Percentiles rank a stretch among this genome's conserved stretches.
Evolutionary conservation across 2,888 invertebrate species (phyloP).

Genomic region (Liodrosophila aerea): DNA sequence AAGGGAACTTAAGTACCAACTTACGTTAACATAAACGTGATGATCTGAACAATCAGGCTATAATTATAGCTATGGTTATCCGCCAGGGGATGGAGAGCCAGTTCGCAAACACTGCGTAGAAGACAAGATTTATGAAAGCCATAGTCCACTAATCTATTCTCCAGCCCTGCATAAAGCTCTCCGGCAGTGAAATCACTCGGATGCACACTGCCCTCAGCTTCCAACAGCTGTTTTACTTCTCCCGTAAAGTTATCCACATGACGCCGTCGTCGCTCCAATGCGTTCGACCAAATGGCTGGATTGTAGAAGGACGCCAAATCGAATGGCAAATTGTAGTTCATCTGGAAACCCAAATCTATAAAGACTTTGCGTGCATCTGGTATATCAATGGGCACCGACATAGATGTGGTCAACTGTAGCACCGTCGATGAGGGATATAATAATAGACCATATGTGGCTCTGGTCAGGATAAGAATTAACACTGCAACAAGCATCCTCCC

Average conservation of each 20-base stretch:
- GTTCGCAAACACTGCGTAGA: conserved; percentile 86
- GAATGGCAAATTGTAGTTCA: conserved; percentile 80
- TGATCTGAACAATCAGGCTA: conserved; percentile 85
- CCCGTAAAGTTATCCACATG: conserved; percentile 24
- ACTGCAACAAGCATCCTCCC: conserved; percentile 21
- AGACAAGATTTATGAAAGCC: conserved; percentile 87
- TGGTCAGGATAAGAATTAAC: conserved; percentile 2
- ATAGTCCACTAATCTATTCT: conserved; percentile 77
- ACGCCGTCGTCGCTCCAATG: conserved; percentile 55
- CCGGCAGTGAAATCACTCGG: conserved; percentile 78
- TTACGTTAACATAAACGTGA: conserved; percentile 88
- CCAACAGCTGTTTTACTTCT: conserved; percentile 7
- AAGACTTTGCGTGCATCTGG: conserved; percentile 71
- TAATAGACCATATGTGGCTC: conserved; percentile 19
- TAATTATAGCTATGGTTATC: conserved; percentile 82
- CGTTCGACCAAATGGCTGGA: conserved; percentile 71
- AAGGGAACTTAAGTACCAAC: conserved; percentile 70
- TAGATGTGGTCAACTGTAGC: conserved; percentile 61
- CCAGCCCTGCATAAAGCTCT: conserved; percentile 73
- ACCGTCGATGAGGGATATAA: conserved; percentile 48
- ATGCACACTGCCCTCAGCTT: conserved; percentile 44
- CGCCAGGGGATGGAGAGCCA: conserved; percentile 86
- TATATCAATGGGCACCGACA: conserved; percentile 75
- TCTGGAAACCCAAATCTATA: conserved; percentile 80
- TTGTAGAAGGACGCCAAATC: conserved; percentile 72